A percentile compares a stretch with the other conserved stretches of the same genome.
Conservation (phyloP, 1,140 invertebrate genomes). For the Thalassaphorura encarpata region DNA sequence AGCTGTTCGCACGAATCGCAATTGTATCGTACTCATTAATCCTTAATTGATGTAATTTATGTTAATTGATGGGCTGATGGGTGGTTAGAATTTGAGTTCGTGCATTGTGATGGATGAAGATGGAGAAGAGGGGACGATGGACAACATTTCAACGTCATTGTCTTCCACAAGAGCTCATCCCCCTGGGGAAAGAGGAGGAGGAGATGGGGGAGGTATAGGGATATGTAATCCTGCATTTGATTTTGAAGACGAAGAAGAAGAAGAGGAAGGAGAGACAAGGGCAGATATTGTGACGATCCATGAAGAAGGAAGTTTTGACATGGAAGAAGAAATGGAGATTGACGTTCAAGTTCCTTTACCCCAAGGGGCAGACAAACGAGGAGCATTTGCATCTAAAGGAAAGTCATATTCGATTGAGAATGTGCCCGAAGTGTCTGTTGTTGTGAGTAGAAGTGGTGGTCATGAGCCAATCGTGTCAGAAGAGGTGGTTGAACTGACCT, state of each 20-base stretch:
- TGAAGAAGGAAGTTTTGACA: too few species aligned
- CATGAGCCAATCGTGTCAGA: neutral
- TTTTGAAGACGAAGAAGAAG: conserved; percentile 27
- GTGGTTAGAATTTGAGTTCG: conserved; percentile 30
- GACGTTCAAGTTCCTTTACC: too few species aligned
- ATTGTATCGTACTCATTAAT: neutral
- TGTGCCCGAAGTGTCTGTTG: conserved; percentile 2
- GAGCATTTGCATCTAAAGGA: too few species aligned
- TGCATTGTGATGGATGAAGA: conserved; percentile 28
- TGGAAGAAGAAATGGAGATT: too few species aligned
- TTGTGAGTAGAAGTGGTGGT: conserved; percentile 4
- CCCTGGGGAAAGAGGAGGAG: neutral
- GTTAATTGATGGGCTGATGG: too few species aligned
- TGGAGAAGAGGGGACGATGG: neutral
- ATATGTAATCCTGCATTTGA: conserved; percentile 30
- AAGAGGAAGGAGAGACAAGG: conserved; percentile 5
- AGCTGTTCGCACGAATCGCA: neutral
- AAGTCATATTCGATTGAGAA: neutral
- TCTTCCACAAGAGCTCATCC: neutral
- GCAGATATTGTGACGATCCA: conserved; percentile 13
- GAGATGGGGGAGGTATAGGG: conserved; percentile 1
- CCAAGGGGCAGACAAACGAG: too few species aligned
- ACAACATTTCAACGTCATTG: neutral
- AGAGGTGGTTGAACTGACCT: neutral
- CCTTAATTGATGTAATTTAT: conserved; percentile 4